Base-by-base conservation (phyloP, 2,113 vertebrate species). In the Electrona antarctica region DNA sequence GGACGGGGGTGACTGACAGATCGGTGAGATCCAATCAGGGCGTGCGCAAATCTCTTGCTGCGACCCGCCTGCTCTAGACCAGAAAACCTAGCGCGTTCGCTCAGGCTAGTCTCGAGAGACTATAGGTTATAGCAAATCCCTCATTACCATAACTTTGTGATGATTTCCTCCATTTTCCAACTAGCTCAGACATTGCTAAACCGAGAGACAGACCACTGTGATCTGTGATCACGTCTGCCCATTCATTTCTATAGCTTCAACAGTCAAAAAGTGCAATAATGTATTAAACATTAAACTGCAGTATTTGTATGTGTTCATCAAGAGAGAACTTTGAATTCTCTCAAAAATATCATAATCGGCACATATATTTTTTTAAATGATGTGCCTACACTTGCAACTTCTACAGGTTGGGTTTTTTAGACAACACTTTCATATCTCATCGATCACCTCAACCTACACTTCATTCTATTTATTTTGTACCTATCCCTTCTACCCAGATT, bases 261-360 rank as follows among this genome's bases (percentile, higher is more conserved):
- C 47, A 77, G 58, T 66, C 61, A 77, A 81, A 88, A 84, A 55
- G 80, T 85, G 82, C 76, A 76, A 67, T 77, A 41, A 41, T 6
- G 33, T 41, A 41, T 59, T 66, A 75, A 52, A 69, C 41, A 82
- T 73, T 29, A 79, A 73, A 74, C 49, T 60, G 77, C 49, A 50
- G 75, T 82, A 15, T 58, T 28, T 75, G 1, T 65, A 28, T 11
- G 8, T 49, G 65, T 61, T 74, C n/a, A 69, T 67, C 69, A 13
- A 21, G 45, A 49, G 33, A 61, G 65, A 76, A 64, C 67, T 72
- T n/a, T 12, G 46, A 29, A 12, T 7, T 57, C 41, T 72, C 62
- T 60, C 71, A 14, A 63, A 10, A 70, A n/a, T 0, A 7, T 74
- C 73, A 52, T 48, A 21, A 55, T 69, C 61, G 63, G 12, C 28